A percentile compares a stretch with the other conserved stretches of the same genome.
These are phyloP conservation scores for Amblyopsis hoosieri DNA, from an alignment of 2,797 vertebrate genomes.

Conservation along the genomic window DNA sequence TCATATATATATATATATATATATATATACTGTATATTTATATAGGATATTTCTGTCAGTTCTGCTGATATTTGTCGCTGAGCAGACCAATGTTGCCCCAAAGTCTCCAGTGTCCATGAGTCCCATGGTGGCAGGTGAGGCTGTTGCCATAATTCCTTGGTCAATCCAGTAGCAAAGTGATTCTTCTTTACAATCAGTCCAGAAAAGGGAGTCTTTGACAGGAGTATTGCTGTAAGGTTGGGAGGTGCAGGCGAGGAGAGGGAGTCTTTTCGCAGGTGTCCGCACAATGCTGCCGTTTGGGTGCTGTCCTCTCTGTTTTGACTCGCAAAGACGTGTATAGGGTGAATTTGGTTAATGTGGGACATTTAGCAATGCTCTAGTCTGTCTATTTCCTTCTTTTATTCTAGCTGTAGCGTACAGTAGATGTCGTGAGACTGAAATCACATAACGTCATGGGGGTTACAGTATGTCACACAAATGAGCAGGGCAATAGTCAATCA, in stretches of 20 bases:
- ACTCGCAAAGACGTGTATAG: background rate
- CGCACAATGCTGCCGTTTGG: background rate
- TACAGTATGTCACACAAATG: no score
- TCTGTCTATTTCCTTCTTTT: no score
- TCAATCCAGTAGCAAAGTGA: slow-evolving; percentile 34
- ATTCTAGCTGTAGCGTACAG: no score
- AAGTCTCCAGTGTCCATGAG: slow-evolving; percentile 52
- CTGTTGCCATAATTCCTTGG: slow-evolving; percentile 46
- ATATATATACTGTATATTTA: slow-evolving; percentile 37
- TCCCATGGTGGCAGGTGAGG: slow-evolving; percentile 58
- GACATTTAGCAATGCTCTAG: no score
- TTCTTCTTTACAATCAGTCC: slow-evolving; percentile 39
- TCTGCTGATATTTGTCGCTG: slow-evolving; percentile 57
- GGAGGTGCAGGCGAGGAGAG: slow-evolving; percentile 40
- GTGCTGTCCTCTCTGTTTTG: no score
- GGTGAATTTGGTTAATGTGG: no score
- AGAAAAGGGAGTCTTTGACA: slow-evolving; percentile 46
- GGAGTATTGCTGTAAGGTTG: slow-evolving; percentile 59
- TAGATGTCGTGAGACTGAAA: no score
- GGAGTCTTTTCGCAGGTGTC: slow-evolving; percentile 20
- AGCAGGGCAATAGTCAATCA: no score
- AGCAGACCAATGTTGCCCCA: slow-evolving; percentile 40
- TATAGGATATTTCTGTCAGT: slow-evolving; percentile 46
- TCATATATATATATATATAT: slow-evolving; percentile 58
- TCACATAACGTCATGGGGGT: no score